Conservation (phyloP, 2,888 invertebrate genomes). For the Andrena minutula region DNA sequence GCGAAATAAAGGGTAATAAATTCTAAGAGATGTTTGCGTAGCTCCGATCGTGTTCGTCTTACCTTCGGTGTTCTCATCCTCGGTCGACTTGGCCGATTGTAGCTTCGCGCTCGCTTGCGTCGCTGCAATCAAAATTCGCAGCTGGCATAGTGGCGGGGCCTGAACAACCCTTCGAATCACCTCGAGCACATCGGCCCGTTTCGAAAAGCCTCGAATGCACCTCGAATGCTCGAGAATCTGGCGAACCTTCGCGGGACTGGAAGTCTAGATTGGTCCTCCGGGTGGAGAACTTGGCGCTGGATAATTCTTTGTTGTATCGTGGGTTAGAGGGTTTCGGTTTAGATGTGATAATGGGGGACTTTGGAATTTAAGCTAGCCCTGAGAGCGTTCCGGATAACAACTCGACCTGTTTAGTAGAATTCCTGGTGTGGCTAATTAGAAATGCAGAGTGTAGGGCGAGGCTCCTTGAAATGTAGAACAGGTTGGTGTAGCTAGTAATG, state of each 20-base stretch:
- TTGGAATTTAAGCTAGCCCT: too few relatives aligned
- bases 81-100: slow-evolving; percentile 85
- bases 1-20: slow-evolving; percentile 66
- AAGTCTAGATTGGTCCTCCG: too few relatives aligned
- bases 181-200: background rate
- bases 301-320: too few relatives aligned
- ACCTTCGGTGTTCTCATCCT: slow-evolving; percentile 85
- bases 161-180: background rate
- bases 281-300: too few relatives aligned
- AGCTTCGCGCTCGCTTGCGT: slow-evolving; percentile 84
- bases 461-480: too few relatives aligned
- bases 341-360: too few relatives aligned
- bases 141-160: slow-evolving; percentile 77
- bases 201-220: background rate
- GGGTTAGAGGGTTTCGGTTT: too few relatives aligned
- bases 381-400: too few relatives aligned
- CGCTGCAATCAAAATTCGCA: slow-evolving; percentile 85
- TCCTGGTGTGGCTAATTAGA: too few relatives aligned
- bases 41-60: slow-evolving; percentile 77
- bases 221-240: background rate
- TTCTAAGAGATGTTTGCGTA: slow-evolving; percentile 66
- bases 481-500: too few relatives aligned
- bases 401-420: too few relatives aligned
- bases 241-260: background rate
- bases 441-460: too few relatives aligned